Percentiles rank a stretch among this genome's conserved stretches.
phyloP scores from a whole-genome alignment of 2,888 invertebrate genomes.

The Ischnus inquisitorius region DNA sequence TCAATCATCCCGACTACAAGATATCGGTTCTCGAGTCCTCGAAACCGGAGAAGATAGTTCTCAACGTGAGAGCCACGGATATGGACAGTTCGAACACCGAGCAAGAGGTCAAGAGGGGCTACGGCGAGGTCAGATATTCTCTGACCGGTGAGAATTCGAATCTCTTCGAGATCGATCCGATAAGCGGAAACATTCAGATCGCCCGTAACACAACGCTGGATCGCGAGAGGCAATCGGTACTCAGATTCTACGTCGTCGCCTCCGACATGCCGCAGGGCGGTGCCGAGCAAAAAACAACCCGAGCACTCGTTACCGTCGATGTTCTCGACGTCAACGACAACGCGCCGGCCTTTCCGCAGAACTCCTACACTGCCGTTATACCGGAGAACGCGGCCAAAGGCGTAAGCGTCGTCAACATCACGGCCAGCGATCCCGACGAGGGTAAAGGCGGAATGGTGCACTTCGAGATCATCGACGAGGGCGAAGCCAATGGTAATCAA shows the following conservation, averaged over 20 bases:
- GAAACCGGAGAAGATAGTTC: conserved; percentile 89
- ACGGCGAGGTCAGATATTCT: conserved; percentile 90
- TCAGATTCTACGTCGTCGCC: conserved; percentile 91
- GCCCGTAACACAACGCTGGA: conserved; percentile 90
- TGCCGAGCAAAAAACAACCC: conserved; percentile 89
- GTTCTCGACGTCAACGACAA: conserved; percentile 93
- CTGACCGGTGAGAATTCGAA: conserved; percentile 91
- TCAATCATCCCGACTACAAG: conserved; percentile 90
- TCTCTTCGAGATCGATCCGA: conserved; percentile 90
- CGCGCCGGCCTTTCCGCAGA: conserved; percentile 89
- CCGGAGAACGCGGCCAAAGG: conserved; percentile 91
- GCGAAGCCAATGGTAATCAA: conserved; percentile 89
- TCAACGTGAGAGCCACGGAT: conserved; percentile 91
- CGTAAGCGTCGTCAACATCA: conserved; percentile 89
- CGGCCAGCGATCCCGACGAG: conserved; percentile 92
- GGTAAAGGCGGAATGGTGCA: conserved; percentile 90
- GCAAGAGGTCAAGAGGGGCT: conserved; percentile 87
- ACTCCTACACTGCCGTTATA: conserved; percentile 90
- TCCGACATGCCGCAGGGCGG: conserved; percentile 91
- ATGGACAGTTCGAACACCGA: conserved; percentile 88
- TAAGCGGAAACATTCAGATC: conserved; percentile 90
- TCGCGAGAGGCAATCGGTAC: conserved; percentile 90
- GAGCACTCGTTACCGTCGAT: conserved; percentile 89
- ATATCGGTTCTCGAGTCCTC: conserved; percentile 91
- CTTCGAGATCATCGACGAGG: conserved; percentile 91